Conservation (phyloP, 2,888 invertebrate genomes). For the Campopleginae sp. region DNA sequence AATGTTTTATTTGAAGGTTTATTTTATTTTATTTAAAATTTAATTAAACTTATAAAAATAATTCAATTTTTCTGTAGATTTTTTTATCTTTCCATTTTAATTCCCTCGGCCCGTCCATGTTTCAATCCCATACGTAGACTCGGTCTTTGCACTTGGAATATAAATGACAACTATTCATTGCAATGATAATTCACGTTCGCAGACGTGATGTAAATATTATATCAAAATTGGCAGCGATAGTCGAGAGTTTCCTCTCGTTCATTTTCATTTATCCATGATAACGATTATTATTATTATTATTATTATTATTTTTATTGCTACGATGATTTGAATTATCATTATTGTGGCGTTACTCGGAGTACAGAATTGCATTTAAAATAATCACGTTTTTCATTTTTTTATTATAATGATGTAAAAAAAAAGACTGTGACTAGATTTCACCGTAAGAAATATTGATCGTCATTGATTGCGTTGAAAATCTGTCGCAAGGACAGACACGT, state of each 20-base stretch:
- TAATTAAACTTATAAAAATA: too few relatives aligned
- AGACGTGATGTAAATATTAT: constrained; percentile 11
- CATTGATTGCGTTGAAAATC: constrained; percentile 9
- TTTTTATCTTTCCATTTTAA: too few relatives aligned
- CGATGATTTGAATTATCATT: background rate
- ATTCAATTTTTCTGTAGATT: too few relatives aligned
- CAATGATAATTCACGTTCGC: constrained; percentile 2
- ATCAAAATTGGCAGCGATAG: constrained; percentile 41
- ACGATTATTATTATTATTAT: background rate
- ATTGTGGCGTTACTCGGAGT: constrained; percentile 9
- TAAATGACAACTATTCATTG: constrained; percentile 37
- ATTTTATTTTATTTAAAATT: too few relatives aligned
- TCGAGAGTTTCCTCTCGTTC: background rate
- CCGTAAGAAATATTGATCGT: constrained; percentile 44
- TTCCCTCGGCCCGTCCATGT: background rate
- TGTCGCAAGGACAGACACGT: constrained; percentile 1
- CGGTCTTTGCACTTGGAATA: constrained; percentile 27
- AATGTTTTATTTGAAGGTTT: too few relatives aligned
- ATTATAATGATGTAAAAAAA: constrained; percentile 7
- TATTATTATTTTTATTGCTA: background rate
- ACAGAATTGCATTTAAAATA: constrained; percentile 1
- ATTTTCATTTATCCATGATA: too few relatives aligned
- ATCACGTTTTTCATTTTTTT: background rate
- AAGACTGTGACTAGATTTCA: constrained; percentile 59
- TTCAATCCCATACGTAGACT: background rate